Base-by-base conservation (phyloP, 2,113 vertebrate genomes). In the Pelvicachromis taeniatus region DNA sequence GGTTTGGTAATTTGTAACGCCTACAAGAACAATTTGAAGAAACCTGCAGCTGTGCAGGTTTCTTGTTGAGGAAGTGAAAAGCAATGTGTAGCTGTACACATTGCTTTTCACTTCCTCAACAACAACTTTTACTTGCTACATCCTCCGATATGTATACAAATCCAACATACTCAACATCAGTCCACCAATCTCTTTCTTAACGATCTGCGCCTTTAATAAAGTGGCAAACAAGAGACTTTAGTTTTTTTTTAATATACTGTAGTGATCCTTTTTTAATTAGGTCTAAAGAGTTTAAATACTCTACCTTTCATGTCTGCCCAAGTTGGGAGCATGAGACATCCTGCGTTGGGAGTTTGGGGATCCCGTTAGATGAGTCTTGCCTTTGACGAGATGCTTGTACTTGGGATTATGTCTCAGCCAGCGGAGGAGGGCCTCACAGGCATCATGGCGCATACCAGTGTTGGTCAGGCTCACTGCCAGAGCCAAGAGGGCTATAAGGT, bases 381-480 rank as follows among this genome's bases (percentile, higher is more conserved):
- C 96, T 92, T 98, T 98, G 21, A 94, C 92, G 35, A 98, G 95
- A 31, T 97, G 96, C 87, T 98, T 99, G 94, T 99, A 99, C 88
- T 97, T 99, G 31, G 98, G 97, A 84, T 99, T 98, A 95, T 98
- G 97, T 85, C 92, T 97, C 88, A 99, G 95, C 99, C 99, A 99
- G 52, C 95, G 96, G 80, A 97, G 96, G 77, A 99, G 95, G 3
- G 97, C 95, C 48, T 99, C 98, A 2, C 97, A 98, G 48, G 99
- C 99, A 52, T 99, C 98, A 29, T 98, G 96, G 82, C 97, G 97
- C 82, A 98, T 98, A 48, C 98, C 97, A 0, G 97, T 99, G 94
- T 99, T 99, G 79, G 99, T 99, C 10, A 98, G 97, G 91, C 99
- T 99, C 89, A 99, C 99, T 42, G 99, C 98, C 95, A 99, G 93